Base-by-base conservation (phyloP, 2,888 invertebrate species). In the Platycheirus rosarum region DNA sequence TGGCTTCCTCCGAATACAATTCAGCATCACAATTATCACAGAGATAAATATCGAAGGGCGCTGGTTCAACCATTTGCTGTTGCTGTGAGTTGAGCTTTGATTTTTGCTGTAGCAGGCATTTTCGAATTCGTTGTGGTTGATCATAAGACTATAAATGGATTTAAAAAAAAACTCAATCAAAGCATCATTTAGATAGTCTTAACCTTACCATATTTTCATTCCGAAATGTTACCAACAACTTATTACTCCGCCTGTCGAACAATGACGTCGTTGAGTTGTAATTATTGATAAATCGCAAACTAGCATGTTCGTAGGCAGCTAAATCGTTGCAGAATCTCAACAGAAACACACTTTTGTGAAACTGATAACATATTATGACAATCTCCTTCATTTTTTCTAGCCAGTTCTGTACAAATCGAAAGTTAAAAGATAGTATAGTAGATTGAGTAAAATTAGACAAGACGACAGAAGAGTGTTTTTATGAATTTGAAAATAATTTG, bases 11-110 rank as follows among this genome's bases (percentile, higher is more conserved):
- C 53, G 92, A 92, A 84, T 94, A 93, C 88, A 95, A 93, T 89
- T 94, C 94, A 75, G 94, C 94, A 89, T 95, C 95, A 89, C 95
- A 95, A 87, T 93, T 93, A 87, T 95, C 95, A 89, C 95, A 95
- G 55, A 95, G 91, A 89, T 94, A 95, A 86, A 95, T 94, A 87
- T 95, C 94, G 84, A 93, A 92, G 14, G 89, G 89, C 4, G 91
- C 91, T 79, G 93, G 91, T 86, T 93, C 93, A 42, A 93, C 91
- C 88, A 92, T 92, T 79, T 91, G 90, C 84, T 92, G 91, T 35
- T 91, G 88, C n/a, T 87, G 85, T 40, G 86, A 86, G 48, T 88
- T 85, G 57, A 87, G 86, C 85, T 90, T 90, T 55, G 87, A 87
- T 85, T 91, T 90, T 70, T 90, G 89, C 5, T 91, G 90, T 51